Evolutionary conservation across 2,888 invertebrate genomes (phyloP), one percentile per base, ranked within the genome.

Genomic region (Melinaea menophilus): DNA sequence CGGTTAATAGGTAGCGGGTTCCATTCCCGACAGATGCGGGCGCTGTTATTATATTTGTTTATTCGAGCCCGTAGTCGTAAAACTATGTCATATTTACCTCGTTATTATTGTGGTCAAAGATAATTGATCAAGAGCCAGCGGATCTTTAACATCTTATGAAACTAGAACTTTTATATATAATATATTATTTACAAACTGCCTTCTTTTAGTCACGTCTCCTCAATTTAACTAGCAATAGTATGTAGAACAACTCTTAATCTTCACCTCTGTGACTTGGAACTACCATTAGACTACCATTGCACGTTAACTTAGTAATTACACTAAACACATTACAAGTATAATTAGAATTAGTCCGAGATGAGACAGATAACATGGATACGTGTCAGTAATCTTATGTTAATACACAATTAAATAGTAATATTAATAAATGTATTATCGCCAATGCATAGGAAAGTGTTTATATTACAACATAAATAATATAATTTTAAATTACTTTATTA

Each of bases 11-110:
- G 73, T 69, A 59, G 70, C 59, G 67, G 73, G 69, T 71, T 71
- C 66, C 67, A 68, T 69, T 70, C 69, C 73, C 72, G 67, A 74
- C 80, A 80, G 79, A 79, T 80, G 80, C 74, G 74, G 72, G 72
- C 66, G 69, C 72, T 72, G 64, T 73, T 62, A 59, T 69, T 48
- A 66, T 66, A 61, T 65, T 66, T 65, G 65, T 69, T 70, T 71
- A 67, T 67, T 72, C 9, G 5, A 31, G 11, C 7, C 51, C 51
- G 70, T 67, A 68, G 63, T 72, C 69, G 71, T 75, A 74, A 77
- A 76, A 71, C 68, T 68, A 69, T 69, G 67, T 56, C 7, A 41
- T 41, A 41, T 68, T 65, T 59, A 62, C 56, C 56, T 35, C 35
- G 11, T 54, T 59, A 62, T 34, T 63, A 41, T 41, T 66, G 66